Conservation (phyloP, 2,888 invertebrate genomes). For the Gastrophysa polygoni region DNA sequence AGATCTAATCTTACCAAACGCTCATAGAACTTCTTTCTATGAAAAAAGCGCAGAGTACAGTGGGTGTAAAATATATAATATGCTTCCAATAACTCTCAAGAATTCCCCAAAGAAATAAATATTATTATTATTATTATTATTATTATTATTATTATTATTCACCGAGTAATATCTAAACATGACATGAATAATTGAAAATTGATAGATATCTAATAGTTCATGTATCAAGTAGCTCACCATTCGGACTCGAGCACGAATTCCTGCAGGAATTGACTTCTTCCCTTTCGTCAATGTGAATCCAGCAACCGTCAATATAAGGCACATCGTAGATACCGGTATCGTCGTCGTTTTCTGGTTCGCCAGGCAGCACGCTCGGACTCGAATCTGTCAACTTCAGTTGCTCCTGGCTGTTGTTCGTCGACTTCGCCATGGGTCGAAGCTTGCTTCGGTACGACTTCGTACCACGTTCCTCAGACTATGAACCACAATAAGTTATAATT, state of each 20-base stretch:
- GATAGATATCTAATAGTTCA: background rate
- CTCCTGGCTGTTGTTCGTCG: constrained; percentile 75
- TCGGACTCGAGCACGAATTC: constrained; percentile 27
- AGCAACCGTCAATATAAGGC: constrained; percentile 72
- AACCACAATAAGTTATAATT: too few species aligned
- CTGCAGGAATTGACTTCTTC: constrained; percentile 63
- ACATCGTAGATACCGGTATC: constrained; percentile 78
- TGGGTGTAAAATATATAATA: too few species aligned
- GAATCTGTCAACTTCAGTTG: constrained; percentile 69
- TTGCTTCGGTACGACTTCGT: constrained; percentile 62
- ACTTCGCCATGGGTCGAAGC: constrained; percentile 67
- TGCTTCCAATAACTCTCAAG: too few species aligned
- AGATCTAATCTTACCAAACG: too few species aligned
- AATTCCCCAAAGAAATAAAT: too few species aligned
- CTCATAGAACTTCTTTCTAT: too few species aligned
- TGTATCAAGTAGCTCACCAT: constrained; percentile 7
- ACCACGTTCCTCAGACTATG: constrained; percentile 77
- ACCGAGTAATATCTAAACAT: too few species aligned
- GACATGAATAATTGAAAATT: too few species aligned
- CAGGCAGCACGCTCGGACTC: constrained; percentile 66
- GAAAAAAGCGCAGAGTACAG: too few species aligned
- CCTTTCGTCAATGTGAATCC: constrained; percentile 77
- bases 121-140: too few species aligned
- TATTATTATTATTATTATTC: too few species aligned
- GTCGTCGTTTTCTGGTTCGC: constrained; percentile 65